A percentile compares a stretch with the other conserved stretches of the same genome.
Evolutionary conservation across 2,888 invertebrate species (phyloP).

Genomic region (Idaea straminata): DNA sequence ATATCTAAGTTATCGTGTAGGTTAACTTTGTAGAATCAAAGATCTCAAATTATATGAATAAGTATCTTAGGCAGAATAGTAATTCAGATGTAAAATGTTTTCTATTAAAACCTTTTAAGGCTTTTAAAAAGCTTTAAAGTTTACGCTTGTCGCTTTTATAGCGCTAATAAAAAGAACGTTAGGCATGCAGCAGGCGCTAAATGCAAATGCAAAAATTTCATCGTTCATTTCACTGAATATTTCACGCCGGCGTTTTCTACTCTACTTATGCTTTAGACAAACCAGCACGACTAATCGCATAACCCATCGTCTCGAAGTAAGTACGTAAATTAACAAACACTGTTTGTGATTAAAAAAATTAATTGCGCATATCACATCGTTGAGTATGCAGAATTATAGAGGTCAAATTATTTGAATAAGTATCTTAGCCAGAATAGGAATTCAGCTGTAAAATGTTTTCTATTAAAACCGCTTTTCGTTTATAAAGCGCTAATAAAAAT

Average conservation of each 20-base stretch:
- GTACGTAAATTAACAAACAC: too few relatives aligned
- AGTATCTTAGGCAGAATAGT: too few relatives aligned
- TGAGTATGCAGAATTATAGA: background rate
- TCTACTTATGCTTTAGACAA: slow-evolving; percentile 6
- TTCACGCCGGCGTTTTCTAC: background rate
- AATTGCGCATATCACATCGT: too few relatives aligned
- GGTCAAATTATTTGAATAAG: too few relatives aligned
- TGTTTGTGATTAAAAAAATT: too few relatives aligned
- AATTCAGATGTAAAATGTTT: background rate
- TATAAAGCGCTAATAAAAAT: background rate
- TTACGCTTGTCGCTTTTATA: background rate
- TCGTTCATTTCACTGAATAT: background rate
- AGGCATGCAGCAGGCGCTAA: background rate
- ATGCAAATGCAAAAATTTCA: background rate
- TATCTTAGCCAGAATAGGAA: too few relatives aligned
- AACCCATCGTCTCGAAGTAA: too few relatives aligned
- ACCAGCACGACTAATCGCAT: background rate
- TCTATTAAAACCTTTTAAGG: background rate
- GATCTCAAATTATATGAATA: too few relatives aligned
- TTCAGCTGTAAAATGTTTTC: background rate
- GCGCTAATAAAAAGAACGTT: background rate
- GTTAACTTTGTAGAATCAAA: background rate
- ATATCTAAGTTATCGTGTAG: slow-evolving; percentile 11
- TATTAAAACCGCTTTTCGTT: background rate
- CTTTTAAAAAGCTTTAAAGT: background rate